These are phyloP conservation scores for Vulpes ferrilata DNA, from an alignment of 2,113 vertebrate species.

Conservation along the genomic window DNA sequence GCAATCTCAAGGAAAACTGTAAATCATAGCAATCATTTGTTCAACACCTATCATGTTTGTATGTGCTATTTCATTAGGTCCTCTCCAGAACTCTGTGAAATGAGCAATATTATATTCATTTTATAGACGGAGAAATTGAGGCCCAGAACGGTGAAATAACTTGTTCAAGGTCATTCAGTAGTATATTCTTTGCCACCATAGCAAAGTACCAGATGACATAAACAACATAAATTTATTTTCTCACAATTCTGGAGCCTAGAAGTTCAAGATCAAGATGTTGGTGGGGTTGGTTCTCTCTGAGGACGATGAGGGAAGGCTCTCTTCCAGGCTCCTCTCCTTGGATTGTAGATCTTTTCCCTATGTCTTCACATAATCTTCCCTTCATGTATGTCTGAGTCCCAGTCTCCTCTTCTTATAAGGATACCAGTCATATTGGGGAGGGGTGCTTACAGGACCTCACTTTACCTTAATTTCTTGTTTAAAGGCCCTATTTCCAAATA, in stretches of 20 bases:
- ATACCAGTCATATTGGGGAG: background rate
- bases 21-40: background rate
- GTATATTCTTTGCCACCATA: background rate
- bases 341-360: background rate
- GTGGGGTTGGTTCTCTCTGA: background rate
- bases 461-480: slow-evolving; percentile 9
- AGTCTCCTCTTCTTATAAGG: background rate
- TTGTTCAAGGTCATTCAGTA: background rate
- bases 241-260: background rate
- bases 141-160: background rate
- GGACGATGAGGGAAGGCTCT: background rate
- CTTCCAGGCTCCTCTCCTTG: background rate
- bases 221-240: background rate
- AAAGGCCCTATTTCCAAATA: background rate
- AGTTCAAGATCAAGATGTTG: background rate
- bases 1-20: background rate
- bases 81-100: background rate
- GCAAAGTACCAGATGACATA: background rate
- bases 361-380: background rate
- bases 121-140: background rate
- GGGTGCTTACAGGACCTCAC: background rate
- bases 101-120: background rate
- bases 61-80: background rate
- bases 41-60: background rate
- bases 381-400: background rate